Base-by-base conservation (phyloP, 2,113 vertebrate species). In the Narcine bancroftii region DNA sequence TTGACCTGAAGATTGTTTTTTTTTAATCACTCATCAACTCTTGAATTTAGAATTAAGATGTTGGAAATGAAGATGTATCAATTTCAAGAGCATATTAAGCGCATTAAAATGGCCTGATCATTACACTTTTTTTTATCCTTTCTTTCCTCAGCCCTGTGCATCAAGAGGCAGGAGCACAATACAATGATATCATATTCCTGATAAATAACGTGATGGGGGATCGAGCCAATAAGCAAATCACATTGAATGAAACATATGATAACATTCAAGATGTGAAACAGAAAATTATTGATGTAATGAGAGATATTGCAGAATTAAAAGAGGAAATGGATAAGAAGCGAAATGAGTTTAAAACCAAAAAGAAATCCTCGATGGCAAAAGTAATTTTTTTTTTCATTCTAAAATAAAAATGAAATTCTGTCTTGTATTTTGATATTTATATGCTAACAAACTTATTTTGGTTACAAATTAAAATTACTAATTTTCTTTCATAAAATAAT, bases 221-320 rank as follows among this genome's bases (percentile, higher is more conserved):
- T 39, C 63, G 89, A 47, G 66, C 63, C 89, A 91, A 42, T 69
- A 9, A 71, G 42, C 89, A 91, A 69, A 91, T 91, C 66, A 69
- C 65, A 91, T 29, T 69, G 39, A 71, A 91, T 69, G 89, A 91
- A 91, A 91, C 65, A 47, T 33, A 71, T 91, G 89, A 69, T 11
- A 69, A 91, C 11, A 33, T 91, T 47, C 39, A 24, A 33, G 24
- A 71, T 29, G 6, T 13, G 45, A 65, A 45, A 71, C 21, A 33
- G 63, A 69, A 91, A 45, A 69, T 66, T 71, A 6, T 91, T 45
- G 2, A 29, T 71, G 11, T 7, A 26, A 45, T 0, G 21, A 91
- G 29, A 47, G 39, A 69, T 33, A 91, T 33, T 6, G 5, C 10
- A 69, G 65, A 42, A 15, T 66, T 91, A 42, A 60, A 87, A 60